These are phyloP conservation scores for Rhopilema esculentum DNA, from an alignment of 30 jellyfish, hydroid and myxozoan genomes.

Conservation along the genomic window DNA sequence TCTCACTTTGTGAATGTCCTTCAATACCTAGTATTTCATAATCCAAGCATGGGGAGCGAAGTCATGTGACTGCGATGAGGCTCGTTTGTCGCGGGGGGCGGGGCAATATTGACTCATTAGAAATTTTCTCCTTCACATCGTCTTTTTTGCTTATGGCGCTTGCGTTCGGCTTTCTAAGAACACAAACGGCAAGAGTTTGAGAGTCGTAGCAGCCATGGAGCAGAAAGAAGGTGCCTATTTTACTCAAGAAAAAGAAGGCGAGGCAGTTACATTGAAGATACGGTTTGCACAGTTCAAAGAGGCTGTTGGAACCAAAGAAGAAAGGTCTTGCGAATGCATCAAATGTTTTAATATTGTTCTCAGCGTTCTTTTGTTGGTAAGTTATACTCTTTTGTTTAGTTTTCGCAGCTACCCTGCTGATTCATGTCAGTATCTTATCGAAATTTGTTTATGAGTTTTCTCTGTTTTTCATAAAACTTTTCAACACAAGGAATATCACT, in stretches of 20 bases:
- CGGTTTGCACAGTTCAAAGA: slow-evolving; percentile 64
- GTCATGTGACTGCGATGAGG: neutral
- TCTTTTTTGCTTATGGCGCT: neutral
- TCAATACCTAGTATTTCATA: no score
- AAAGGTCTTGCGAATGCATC: slow-evolving; percentile 17
- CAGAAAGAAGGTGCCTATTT: slow-evolving; percentile 44
- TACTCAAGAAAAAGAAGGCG: slow-evolving; percentile 53
- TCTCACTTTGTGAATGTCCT: no score
- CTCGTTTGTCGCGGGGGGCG: neutral
- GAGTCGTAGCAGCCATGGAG: slow-evolving; percentile 36
- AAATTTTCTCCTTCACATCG: neutral
- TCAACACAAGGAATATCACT: neutral
- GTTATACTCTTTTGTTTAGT: neutral
- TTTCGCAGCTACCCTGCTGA: neutral
- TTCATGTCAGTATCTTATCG: neutral
- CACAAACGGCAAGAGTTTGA: neutral
- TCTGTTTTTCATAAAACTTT: neutral
- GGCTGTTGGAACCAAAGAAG: slow-evolving; percentile 19
- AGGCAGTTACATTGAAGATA: slow-evolving; percentile 30
- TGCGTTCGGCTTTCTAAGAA: neutral
- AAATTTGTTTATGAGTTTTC: neutral
- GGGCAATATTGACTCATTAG: neutral
- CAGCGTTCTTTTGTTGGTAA: slow-evolving; percentile 49
- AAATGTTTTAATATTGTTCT: slow-evolving; percentile 36
- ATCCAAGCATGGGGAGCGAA: neutral